These are phyloP conservation scores for Eupithecia exiguata DNA, from an alignment of 2,888 invertebrate genomes.

Conservation along the genomic window DNA sequence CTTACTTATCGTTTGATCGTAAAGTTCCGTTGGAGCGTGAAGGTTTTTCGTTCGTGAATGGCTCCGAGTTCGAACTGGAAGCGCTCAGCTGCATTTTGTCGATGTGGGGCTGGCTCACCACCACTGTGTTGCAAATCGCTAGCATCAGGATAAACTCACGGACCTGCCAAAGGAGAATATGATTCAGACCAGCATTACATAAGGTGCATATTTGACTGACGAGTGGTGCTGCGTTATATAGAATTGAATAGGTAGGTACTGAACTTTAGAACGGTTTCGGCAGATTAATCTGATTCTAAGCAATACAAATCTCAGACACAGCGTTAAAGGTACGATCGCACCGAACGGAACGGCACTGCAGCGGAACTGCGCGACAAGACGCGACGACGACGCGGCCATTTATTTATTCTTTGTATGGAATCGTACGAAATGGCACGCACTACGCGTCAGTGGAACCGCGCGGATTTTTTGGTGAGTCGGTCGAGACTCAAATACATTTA, in stretches of 20 bases:
- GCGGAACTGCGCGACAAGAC: too few relatives aligned
- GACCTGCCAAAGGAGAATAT: conserved; percentile 74
- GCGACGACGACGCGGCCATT: too few relatives aligned
- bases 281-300: background rate
- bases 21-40: conserved; percentile 69
- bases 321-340: background rate
- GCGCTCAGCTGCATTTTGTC: conserved; percentile 87
- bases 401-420: too few relatives aligned
- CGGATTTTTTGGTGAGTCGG: too few relatives aligned
- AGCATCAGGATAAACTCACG: conserved; percentile 95
- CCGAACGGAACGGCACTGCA: too few relatives aligned
- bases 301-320: background rate
- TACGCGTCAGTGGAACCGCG: too few relatives aligned
- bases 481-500: background rate
- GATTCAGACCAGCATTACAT: conserved; percentile 11
- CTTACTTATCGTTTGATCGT: conserved; percentile 75
- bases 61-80: conserved; percentile 60
- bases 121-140: conserved; percentile 98
- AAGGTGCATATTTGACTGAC: background rate
- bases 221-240: too few relatives aligned
- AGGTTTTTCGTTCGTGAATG: conserved; percentile 75
- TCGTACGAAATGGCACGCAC: too few relatives aligned
- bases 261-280: background rate
- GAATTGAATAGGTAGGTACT: too few relatives aligned
- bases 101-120: conserved; percentile 93